Evolutionary conservation across 1,140 invertebrate species (phyloP).

Genomic region (Brachionus calyciflorus): DNA sequence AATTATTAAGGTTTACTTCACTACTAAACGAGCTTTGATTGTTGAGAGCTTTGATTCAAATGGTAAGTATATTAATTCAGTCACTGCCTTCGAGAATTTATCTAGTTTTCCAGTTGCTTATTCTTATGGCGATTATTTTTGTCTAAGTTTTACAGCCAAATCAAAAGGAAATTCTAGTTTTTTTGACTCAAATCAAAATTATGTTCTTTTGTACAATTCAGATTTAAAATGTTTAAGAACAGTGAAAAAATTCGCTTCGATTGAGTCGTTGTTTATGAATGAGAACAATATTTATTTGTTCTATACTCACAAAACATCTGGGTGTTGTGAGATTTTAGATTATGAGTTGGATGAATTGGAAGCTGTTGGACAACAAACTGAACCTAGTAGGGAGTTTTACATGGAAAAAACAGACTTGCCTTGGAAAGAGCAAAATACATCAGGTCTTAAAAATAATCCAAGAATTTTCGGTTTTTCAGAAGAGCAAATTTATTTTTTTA

Average conservation of each 20-base stretch:
- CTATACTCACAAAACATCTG: neutral
- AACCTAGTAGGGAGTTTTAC: neutral
- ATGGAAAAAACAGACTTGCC: neutral
- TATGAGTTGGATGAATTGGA: neutral
- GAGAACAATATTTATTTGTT: neutral
- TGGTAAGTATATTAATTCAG: neutral
- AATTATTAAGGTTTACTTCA: slow-evolving; percentile 18
- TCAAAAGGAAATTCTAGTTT: neutral
- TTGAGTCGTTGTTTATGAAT: slow-evolving; percentile 16
- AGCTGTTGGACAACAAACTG: neutral
- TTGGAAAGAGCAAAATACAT: neutral
- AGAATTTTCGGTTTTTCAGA: slow-evolving; percentile 1
- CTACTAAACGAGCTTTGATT: neutral
- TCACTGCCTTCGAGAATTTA: neutral
- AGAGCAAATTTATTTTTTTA: neutral
- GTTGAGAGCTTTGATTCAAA: neutral
- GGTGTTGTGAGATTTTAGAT: neutral
- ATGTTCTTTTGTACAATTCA: neutral
- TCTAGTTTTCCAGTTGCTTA: slow-evolving; percentile 21
- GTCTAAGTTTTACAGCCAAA: neutral
- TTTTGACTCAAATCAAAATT: neutral
- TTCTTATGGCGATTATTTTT: neutral
- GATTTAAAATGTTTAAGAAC: neutral
- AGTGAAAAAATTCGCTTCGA: neutral
- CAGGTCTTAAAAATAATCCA: neutral